phyloP scores from a whole-genome alignment of 2,888 invertebrate genomes.

The Caenorhabditis sp. region DNA sequence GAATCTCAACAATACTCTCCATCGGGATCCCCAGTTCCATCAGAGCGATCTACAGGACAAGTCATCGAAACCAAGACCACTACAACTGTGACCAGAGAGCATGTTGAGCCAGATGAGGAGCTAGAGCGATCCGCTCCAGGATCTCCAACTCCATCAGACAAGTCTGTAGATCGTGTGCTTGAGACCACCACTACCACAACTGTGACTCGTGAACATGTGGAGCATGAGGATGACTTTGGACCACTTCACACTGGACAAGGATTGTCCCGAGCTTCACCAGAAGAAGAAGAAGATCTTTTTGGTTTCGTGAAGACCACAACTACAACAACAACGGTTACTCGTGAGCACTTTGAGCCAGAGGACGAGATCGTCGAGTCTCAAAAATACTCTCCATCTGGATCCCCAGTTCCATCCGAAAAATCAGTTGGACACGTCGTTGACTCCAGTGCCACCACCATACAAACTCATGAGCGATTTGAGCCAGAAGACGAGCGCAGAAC shows the following conservation, averaged over 20 bases:
- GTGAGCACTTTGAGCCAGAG: constrained; percentile 20
- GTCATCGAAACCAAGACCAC: constrained; percentile 48
- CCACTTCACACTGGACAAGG: constrained; percentile 21
- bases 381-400: constrained; percentile 18
- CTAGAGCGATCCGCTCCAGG: constrained; percentile 14
- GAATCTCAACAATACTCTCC: constrained; percentile 22
- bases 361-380: constrained; percentile 8
- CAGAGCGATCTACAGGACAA: constrained; percentile 1
- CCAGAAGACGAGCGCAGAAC: constrained; percentile 17
- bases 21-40: constrained; percentile 50
- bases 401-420: constrained; percentile 51
- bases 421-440: constrained; percentile 1
- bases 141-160: constrained; percentile 39
- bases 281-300: constrained; percentile 10
- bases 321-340: constrained; percentile 32
- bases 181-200: constrained; percentile 47
- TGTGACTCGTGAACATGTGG: constrained; percentile 34
- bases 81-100: constrained; percentile 47
- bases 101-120: constrained; percentile 37
- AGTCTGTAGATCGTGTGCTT: constrained; percentile 27
- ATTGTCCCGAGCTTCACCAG: constrained; percentile 44
- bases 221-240: constrained; percentile 18
- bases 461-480: constrained; percentile 14
- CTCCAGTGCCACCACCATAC: not conserved
- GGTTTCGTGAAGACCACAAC: constrained; percentile 31